These are phyloP conservation scores for Gnathochromis pfefferi DNA, from an alignment of 2,113 vertebrate species.

Conservation along the genomic window DNA sequence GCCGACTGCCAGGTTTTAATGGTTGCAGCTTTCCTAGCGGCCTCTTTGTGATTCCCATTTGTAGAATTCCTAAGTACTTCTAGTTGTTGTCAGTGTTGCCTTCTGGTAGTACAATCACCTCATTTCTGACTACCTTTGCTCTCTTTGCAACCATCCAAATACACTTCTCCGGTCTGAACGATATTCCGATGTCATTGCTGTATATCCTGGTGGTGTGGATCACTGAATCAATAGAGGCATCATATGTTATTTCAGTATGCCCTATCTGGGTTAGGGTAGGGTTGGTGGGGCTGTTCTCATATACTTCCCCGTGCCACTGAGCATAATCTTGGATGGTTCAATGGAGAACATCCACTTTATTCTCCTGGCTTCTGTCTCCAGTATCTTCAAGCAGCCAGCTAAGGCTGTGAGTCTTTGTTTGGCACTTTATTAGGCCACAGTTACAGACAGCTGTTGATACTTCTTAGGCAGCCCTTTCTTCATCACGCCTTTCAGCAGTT, in stretches of 20 bases:
- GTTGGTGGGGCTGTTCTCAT: background rate
- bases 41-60: background rate
- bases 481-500: background rate
- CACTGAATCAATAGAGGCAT: background rate
- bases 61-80: background rate
- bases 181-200: background rate
- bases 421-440: background rate
- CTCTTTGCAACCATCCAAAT: background rate
- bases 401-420: background rate
- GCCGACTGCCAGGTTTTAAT: background rate
- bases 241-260: background rate
- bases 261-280: no score
- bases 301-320: background rate
- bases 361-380: background rate
- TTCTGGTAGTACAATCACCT: background rate
- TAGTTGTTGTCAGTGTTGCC: background rate
- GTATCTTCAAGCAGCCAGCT: background rate
- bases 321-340: background rate
- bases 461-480: background rate
- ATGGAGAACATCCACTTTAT: background rate
- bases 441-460: background rate
- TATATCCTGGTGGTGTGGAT: background rate
- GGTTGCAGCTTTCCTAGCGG: background rate
- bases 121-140: background rate
- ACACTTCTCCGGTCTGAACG: background rate